Base-by-base conservation (phyloP, 2,888 invertebrate genomes). In the Anticlea derivata region DNA sequence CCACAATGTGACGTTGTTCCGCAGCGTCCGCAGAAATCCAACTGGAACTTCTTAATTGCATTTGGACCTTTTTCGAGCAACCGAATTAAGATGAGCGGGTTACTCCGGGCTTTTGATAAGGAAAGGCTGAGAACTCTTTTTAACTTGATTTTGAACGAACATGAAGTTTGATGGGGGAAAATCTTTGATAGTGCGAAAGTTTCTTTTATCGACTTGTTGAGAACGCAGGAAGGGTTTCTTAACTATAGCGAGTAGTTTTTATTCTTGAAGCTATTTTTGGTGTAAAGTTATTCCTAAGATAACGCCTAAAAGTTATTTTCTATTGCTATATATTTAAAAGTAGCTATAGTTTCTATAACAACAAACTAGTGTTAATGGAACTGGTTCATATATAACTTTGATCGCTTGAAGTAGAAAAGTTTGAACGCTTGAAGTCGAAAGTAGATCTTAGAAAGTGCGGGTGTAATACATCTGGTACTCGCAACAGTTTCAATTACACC, bases 81-180 rank as follows among this genome's bases (percentile, higher is more conserved):
- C 48, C 33, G 48, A 53, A 48, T 53, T 53, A 53, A 39, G 43
- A 44, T 29, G 43, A 47, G 35, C 40, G 47, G 52, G 48, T 48
- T 53, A 39, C 43, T 48, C 38, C 20, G 52, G 26, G 39, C 39
- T 53, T 52, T 38, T 53, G 43, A 34, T 53, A 48, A 53, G 38
- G 34, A 39, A 48, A 46, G 34, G 46, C 40, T 50, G 40, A 7
- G 27, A 30, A 30, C 31, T 48, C 34, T 29, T 44, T 44, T 43
- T 53, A 52, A 53, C 43, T 44, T 34, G 30, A 48, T 45, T 53
- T 53, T 53, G 31, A 47, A 17, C 22, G 24, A 26, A 11, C 46
- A 8, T 20, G 23, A 24, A 46, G 29, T 40, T 46, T 46, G 26
- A 41, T 23, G 22, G 35, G 13, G 31, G 24, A 30, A 33, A 37